phyloP scores from a whole-genome alignment of 2,888 invertebrate species.

The Himalopsyche tibetana region DNA sequence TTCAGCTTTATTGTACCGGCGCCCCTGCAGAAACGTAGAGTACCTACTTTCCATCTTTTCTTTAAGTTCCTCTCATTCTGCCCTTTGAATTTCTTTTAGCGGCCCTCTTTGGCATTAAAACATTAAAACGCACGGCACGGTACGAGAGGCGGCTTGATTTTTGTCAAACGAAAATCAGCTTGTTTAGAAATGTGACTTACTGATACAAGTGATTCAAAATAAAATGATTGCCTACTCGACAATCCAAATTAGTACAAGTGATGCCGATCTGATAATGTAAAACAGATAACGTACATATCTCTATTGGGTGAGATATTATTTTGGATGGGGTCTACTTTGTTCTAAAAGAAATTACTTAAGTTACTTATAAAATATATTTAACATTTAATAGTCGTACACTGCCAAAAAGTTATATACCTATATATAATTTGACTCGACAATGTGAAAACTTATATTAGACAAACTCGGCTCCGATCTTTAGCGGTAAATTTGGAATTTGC shows the following conservation, averaged over 20 bases:
- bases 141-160: slow-evolving; percentile 37
- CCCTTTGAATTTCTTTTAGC: slow-evolving; percentile 38
- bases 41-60: slow-evolving; percentile 24
- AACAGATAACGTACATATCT: no score
- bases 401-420: no score
- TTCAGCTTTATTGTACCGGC: background rate
- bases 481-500: no score
- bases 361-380: no score
- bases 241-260: background rate
- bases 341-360: no score
- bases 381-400: no score
- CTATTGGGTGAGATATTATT: no score
- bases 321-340: no score
- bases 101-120: slow-evolving; percentile 40
- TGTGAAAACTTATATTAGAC: no score
- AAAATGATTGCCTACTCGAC: slow-evolving; percentile 7
- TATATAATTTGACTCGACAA: no score
- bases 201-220: slow-evolving; percentile 14
- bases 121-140: slow-evolving; percentile 39
- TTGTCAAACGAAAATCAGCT: slow-evolving; percentile 40
- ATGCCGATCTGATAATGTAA: no score
- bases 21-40: background rate
- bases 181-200: slow-evolving; percentile 42
- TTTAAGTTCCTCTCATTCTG: slow-evolving; percentile 28
- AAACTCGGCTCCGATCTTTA: no score